Evolutionary conservation across 35 echinoderm and acorn worm genomes (phyloP).

Genomic region (Nesometra sesokonis): DNA sequence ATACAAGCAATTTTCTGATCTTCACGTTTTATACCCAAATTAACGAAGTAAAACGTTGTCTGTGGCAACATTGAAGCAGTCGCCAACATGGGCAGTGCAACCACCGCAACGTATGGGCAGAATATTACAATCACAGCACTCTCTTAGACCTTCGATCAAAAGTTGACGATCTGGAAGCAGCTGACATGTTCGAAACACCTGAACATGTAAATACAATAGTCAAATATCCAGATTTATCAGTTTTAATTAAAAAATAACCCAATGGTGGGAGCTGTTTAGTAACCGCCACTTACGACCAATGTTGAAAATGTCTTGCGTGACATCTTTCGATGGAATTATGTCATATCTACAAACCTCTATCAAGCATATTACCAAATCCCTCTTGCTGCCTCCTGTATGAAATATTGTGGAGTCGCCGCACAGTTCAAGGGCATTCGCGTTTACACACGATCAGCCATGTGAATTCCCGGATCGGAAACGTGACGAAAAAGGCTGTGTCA

Average conservation of each 20-base stretch:
- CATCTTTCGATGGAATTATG: background rate
- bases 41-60: background rate
- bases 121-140: background rate
- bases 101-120: constrained; percentile 5
- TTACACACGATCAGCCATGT: constrained; percentile 42
- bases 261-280: background rate
- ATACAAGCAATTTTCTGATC: background rate
- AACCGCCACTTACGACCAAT: background rate
- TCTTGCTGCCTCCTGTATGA: background rate
- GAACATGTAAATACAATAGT: background rate
- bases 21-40: background rate
- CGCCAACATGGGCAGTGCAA: background rate
- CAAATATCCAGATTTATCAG: background rate
- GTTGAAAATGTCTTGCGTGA: background rate
- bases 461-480: constrained; percentile 46
- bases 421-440: constrained; percentile 36
- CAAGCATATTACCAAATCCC: too few relatives aligned
- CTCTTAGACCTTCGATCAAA: background rate
- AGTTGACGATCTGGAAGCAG: background rate
- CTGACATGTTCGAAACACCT: background rate
- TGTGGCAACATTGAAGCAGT: background rate
- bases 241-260: background rate
- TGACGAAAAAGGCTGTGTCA: background rate
- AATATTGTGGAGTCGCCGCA: constrained; percentile 27
- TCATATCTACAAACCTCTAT: too few relatives aligned